Base-by-base conservation (phyloP, 2,797 vertebrate genomes). In the Eidolon dupreanum region DNA sequence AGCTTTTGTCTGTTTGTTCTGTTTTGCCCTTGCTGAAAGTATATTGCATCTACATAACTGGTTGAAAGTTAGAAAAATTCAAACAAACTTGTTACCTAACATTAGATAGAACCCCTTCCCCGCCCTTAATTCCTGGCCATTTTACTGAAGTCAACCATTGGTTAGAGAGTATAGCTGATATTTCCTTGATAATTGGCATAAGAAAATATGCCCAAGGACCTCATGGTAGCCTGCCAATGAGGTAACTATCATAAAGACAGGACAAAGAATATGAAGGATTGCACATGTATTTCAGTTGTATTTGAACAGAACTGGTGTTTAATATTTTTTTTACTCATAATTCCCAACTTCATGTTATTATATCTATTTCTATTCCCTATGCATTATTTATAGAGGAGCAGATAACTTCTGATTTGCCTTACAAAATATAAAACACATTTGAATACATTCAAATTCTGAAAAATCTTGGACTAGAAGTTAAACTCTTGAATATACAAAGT, bases 351-450 rank as follows among this genome's bases (percentile, higher is more conserved):
- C 26, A 43, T 55, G 15, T 83, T 92, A 88, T 66, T 82, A 55
- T 13, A 84, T 75, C 36, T 87, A 75, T 84, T 83, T 10, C 53
- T 96, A 74, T 57, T 78, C 26, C 59, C 36, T 36, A 85, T 95
- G 83, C 9, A 94, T 89, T 93, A 79, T 95, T 91, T 92, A 91
- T 92, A 88, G 6, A 81, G 31, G 17, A 70, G 19, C 66, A 28
- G 49, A 93, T 89, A 79, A 83, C 85, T 85, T 89, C 46, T 74
- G 20, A 93, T 71, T 89, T 89, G 26, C 22, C 46, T 97, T 94
- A 59, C 33, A 65, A 73, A 95, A 90, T 83, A 89, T 65, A 88
- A 94, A 94, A 71, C 88, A 46, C 59, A 83, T 93, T 91, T 93
- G 59, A 93, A 83, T 95, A 77, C 82, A 75, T 93, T 91, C 46